Percentiles rank a stretch among this genome's conserved stretches.
Conservation (phyloP, 2,797 vertebrate genomes). For the Clarias pachynema region DNA sequence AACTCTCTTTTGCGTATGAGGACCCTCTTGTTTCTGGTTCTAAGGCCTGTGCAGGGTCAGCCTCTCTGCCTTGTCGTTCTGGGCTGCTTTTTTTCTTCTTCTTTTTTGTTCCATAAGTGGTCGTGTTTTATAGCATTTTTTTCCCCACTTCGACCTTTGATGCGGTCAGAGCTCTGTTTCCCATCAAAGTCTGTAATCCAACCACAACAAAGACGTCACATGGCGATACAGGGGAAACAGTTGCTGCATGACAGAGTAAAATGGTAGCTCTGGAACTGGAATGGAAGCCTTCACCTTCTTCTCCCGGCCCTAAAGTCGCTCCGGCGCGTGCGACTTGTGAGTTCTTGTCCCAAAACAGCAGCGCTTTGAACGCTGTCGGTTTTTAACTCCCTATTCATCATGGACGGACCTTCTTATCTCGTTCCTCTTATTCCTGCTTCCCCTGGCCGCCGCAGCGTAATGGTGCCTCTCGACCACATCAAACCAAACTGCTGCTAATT, state of each 20-base stretch:
- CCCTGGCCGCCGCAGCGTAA: constrained; percentile 64
- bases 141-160: constrained; percentile 62
- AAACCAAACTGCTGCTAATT: constrained; percentile 57
- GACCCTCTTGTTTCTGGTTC: constrained; percentile 46
- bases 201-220: constrained; percentile 76
- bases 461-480: constrained; percentile 68
- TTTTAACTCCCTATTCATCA: constrained; percentile 69
- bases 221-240: constrained; percentile 65
- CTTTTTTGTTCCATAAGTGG: constrained; percentile 75
- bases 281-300: constrained; percentile 29
- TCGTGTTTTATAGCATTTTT: constrained; percentile 65
- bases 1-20: constrained; percentile 56
- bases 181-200: constrained; percentile 74
- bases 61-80: constrained; percentile 62
- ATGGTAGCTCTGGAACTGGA: constrained; percentile 25
- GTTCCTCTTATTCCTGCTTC: constrained; percentile 42
- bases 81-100: constrained; percentile 66
- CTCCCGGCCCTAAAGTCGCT: neutral
- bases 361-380: constrained; percentile 55
- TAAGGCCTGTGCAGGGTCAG: constrained; percentile 31
- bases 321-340: constrained; percentile 35
- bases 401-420: constrained; percentile 53
- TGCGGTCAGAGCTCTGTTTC: constrained; percentile 75
- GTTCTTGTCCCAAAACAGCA: constrained; percentile 15
- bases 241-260: constrained; percentile 63